Conservation (phyloP, 1,140 invertebrate genomes). For the Stegodyphus mimosarum region DNA sequence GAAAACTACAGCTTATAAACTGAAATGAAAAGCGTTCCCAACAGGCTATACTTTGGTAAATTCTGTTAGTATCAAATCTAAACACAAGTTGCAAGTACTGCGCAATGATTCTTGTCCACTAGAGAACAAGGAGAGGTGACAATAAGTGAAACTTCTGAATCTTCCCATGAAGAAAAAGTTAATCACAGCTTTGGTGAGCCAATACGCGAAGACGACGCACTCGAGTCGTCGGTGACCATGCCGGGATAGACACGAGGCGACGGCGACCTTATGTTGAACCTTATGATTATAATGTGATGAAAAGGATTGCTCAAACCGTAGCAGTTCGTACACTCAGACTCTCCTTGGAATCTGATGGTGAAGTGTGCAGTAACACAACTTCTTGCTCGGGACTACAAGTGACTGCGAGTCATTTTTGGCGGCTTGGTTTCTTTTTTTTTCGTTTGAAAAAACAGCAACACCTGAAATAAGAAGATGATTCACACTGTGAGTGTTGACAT, state of each 20-base stretch:
- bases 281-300: constrained; percentile 42
- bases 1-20: neutral
- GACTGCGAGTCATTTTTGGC: constrained; percentile 68
- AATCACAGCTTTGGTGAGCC: constrained; percentile 58
- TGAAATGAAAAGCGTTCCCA: constrained; percentile 40
- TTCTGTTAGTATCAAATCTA: constrained; percentile 61
- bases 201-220: constrained; percentile 11
- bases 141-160: constrained; percentile 1
- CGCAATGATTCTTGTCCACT: constrained; percentile 25
- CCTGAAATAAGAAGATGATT: constrained; percentile 41
- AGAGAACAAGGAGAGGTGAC: constrained; percentile 52
- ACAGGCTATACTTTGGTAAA: constrained; percentile 56
- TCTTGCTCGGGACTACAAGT: constrained; percentile 74
- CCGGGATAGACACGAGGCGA: neutral
- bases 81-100: constrained; percentile 57
- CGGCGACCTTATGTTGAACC: neutral
- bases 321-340: constrained; percentile 68
- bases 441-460: constrained; percentile 63
- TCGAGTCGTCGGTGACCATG: neutral
- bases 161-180: constrained; percentile 37
- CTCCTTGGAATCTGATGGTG: constrained; percentile 77
- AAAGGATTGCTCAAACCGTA: constrained; percentile 48
- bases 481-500: neutral
- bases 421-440: constrained; percentile 76
- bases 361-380: constrained; percentile 75